Conservation (phyloP, 2,888 invertebrate species). For the Panzeria rudis region DNA sequence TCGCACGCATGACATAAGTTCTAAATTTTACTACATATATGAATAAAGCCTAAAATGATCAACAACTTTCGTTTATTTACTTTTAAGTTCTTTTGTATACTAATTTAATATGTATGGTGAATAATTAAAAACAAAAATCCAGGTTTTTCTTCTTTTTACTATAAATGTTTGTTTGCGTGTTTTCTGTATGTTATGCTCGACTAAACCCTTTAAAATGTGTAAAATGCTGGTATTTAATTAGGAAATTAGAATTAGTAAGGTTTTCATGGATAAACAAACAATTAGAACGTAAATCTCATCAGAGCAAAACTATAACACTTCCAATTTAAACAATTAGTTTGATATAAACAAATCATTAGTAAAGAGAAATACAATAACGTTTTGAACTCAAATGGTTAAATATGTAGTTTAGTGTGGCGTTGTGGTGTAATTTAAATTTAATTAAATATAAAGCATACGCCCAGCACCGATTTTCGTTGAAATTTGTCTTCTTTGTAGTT, state of each 20-base stretch:
- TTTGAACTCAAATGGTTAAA: background rate
- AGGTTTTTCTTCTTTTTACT: background rate
- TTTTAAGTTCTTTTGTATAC: background rate
- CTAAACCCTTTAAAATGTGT: constrained; percentile 11
- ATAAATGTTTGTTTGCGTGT: background rate
- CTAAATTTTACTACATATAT: too few relatives aligned
- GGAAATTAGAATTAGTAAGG: constrained; percentile 7
- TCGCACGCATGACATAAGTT: too few relatives aligned
- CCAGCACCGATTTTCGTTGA: too few relatives aligned
- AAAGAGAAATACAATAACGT: background rate
- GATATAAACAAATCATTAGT: background rate
- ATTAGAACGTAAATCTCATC: constrained; percentile 7
- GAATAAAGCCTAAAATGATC: background rate
- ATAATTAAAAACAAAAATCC: constrained; percentile 1
- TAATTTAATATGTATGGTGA: background rate
- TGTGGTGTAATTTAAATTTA: background rate
- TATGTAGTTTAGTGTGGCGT: background rate
- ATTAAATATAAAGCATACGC: background rate
- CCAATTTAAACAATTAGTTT: background rate
- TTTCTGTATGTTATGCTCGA: constrained; percentile 14
- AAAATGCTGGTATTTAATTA: constrained; percentile 13
- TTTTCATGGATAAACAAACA: constrained; percentile 29
- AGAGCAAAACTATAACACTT: too few relatives aligned
- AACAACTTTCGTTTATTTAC: background rate
- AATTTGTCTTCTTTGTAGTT: background rate